These are phyloP conservation scores for Cnemophilus loriae DNA, from an alignment of 2,113 vertebrate genomes.

Conservation along the genomic window DNA sequence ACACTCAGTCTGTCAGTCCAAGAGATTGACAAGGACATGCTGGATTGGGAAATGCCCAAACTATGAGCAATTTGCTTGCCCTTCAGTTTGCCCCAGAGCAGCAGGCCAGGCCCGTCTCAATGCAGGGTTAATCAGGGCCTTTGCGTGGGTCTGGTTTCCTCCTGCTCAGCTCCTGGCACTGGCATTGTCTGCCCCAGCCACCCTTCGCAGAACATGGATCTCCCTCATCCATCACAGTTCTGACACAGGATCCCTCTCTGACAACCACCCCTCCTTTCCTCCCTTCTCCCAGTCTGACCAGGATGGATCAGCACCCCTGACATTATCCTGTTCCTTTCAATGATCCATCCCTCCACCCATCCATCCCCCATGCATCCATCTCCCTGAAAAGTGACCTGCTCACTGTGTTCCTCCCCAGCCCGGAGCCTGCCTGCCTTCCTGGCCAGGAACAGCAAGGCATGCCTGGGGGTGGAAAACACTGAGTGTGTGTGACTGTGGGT, in stretches of 20 bases:
- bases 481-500: accelerated
- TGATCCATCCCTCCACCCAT: neutral
- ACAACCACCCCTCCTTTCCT: neutral
- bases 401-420: neutral
- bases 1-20: neutral
- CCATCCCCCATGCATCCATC: neutral
- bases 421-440: neutral
- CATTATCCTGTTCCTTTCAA: neutral
- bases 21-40: slow-evolving; percentile 10
- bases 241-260: neutral
- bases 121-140: neutral
- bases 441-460: neutral
- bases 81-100: neutral
- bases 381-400: neutral
- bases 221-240: neutral
- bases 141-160: neutral
- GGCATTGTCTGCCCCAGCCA: neutral
- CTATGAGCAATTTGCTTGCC: neutral
- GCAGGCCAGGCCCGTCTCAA: neutral
- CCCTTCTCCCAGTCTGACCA: neutral
- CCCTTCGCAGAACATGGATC: neutral
- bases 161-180: slow-evolving; percentile 34
- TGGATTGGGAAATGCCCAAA: neutral
- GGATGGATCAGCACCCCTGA: neutral
- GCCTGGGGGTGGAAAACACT: neutral